Percentiles rank a stretch among this genome's conserved stretches.
Conservation (phyloP, 2,797 vertebrate genomes). For the Bovichtus diacanthus region DNA sequence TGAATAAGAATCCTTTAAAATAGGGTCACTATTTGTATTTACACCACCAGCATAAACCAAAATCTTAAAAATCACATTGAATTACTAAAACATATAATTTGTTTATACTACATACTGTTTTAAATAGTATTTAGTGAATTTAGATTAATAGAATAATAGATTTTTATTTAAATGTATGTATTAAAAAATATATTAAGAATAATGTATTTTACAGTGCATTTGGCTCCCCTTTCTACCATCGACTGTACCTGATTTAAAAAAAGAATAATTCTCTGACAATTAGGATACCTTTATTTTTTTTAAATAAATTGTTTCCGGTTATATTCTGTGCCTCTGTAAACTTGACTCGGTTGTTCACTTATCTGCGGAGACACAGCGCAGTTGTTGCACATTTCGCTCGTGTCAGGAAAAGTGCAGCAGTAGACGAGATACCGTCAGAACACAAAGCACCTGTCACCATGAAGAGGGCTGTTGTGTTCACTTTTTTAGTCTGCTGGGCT, state of each 20-base stretch:
- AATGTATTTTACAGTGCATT: neutral
- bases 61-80: neutral
- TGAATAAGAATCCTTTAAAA: too few relatives aligned
- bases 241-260: neutral
- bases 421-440: neutral
- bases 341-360: constrained; percentile 4
- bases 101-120: too few relatives aligned
- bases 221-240: neutral
- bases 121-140: too few relatives aligned
- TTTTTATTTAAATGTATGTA: neutral
- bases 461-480: constrained; percentile 39
- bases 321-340: accelerated
- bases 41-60: neutral
- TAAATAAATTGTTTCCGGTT: neutral
- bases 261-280: too few relatives aligned
- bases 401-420: neutral
- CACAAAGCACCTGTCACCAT: constrained; percentile 42
- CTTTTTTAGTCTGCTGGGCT: constrained; percentile 36
- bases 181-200: neutral
- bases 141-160: too few relatives aligned
- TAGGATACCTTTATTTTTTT: constrained; percentile 17
- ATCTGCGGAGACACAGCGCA: neutral
- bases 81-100: too few relatives aligned
- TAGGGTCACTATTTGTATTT: too few relatives aligned
- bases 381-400: neutral